Base-by-base conservation (phyloP, 2,888 invertebrate genomes). In the Xanthorhoe spadicearia region DNA sequence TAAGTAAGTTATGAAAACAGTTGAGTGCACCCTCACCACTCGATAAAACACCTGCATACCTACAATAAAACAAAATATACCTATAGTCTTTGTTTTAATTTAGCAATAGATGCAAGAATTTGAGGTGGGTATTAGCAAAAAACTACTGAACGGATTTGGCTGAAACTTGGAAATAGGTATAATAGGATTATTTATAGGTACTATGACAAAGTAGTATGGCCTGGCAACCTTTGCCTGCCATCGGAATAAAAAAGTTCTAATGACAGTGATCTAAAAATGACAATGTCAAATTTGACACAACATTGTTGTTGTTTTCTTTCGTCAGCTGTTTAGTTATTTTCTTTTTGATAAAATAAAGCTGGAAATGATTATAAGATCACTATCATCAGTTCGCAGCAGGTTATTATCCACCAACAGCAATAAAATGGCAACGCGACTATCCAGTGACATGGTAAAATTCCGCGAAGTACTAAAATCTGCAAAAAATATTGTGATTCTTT, bases 401-500 rank as follows among this genome's bases (percentile, higher is more conserved):
- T 55, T 73, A 8, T 46, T 67, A 13, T 60, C 61, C 1, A 64
- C 49, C 3, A 64, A 61, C 57, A 23, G 66, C 7, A 56, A 50
- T 38, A 73, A 67, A 66, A 72, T 74, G 73, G 49, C 72, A 18
- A 46, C 57, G 5, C 68, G 76, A 38, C 73, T 84, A 66, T 89
- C 89, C 0, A 92, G 88, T 75, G 90, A 93, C 73, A 83, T 92
- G 73, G 68, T 73, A 13, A 88, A 88, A 72, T 96, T 96, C 79
- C 92, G 94, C 65, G 91, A 95, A 73, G 80, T 86, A 61, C 89
- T 96, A 64, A 89, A 93, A 63, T 89, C 90, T 32, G 94, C 96
- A 0, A 95, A 94, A 77, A 93, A 95, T 75, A 89, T 97, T 57
- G 95, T 96, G 35, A 94, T 96, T 55, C 80, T 97, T 50, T 96